Conservation (phyloP, 2,888 invertebrate species). For the Stenodema calcarata region DNA sequence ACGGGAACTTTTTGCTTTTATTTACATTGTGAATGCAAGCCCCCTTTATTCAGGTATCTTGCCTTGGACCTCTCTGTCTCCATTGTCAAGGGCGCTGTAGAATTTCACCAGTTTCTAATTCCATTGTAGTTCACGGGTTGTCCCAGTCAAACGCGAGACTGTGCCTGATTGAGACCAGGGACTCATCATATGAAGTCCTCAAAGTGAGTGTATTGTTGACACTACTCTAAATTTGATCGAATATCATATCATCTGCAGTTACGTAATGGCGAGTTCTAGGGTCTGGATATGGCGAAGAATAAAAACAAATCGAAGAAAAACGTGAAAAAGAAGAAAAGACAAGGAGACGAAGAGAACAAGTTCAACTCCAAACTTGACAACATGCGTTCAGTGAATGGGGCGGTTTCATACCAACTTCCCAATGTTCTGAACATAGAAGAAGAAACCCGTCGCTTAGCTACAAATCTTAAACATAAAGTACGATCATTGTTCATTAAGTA, state of each 20-base stretch:
- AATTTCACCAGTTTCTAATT: background rate
- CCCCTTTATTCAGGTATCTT: too few relatives aligned
- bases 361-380: background rate
- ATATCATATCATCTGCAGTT: too few relatives aligned
- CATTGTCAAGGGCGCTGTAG: too few relatives aligned
- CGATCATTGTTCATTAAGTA: background rate
- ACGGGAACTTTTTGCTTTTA: too few relatives aligned
- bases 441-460: conserved; percentile 6
- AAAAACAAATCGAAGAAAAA: background rate
- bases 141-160: background rate
- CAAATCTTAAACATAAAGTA: conserved; percentile 17
- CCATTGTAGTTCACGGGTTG: background rate
- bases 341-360: background rate
- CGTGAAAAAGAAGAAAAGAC: background rate
- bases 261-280: too few relatives aligned
- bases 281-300: background rate
- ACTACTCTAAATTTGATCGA: too few relatives aligned
- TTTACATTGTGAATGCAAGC: too few relatives aligned
- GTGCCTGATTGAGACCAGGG: background rate
- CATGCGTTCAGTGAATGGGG: background rate
- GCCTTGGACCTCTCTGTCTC: background rate
- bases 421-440: background rate
- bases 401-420: background rate
- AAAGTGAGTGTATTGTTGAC: background rate
- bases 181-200: background rate